Conservation (phyloP, 2,888 invertebrate genomes). For the Zygaena filipendulae region DNA sequence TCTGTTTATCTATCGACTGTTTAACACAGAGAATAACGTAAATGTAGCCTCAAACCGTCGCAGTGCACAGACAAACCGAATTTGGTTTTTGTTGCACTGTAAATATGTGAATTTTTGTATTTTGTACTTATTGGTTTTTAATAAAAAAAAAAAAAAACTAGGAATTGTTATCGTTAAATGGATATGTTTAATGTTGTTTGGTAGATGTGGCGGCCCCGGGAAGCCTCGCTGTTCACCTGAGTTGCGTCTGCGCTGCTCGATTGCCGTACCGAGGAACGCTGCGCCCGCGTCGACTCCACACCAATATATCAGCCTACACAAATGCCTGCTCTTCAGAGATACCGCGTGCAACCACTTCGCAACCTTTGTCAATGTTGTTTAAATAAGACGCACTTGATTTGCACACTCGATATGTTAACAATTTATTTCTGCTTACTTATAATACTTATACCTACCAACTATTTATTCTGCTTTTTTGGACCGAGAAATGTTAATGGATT, state of each 20-base stretch:
- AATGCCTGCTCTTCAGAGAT: slow-evolving; percentile 53
- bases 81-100: too few species aligned
- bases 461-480: too few species aligned
- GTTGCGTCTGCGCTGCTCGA: too few species aligned
- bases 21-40: too few species aligned
- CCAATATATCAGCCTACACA: slow-evolving; percentile 60
- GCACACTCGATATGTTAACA: slow-evolving; percentile 24
- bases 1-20: too few species aligned
- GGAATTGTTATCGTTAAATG: slow-evolving; percentile 67
- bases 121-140: too few species aligned
- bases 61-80: too few species aligned
- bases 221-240: too few species aligned
- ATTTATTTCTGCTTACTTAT: slow-evolving; percentile 19
- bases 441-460: too few species aligned
- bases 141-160: slow-evolving; percentile 69
- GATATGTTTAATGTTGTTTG: slow-evolving; percentile 59
- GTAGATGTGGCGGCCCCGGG: slow-evolving; percentile 35
- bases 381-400: slow-evolving; percentile 31
- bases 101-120: too few species aligned
- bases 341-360: slow-evolving; percentile 44
- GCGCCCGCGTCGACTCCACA: slow-evolving; percentile 25
- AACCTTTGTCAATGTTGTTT: slow-evolving; percentile 47
- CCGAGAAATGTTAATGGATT: too few species aligned
- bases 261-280: slow-evolving; percentile 23
- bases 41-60: too few species aligned